Percentiles rank a stretch among this genome's conserved stretches.
These are phyloP conservation scores for Octopus sinensis DNA, from an alignment of 1,140 invertebrate species.

Conservation along the genomic window DNA sequence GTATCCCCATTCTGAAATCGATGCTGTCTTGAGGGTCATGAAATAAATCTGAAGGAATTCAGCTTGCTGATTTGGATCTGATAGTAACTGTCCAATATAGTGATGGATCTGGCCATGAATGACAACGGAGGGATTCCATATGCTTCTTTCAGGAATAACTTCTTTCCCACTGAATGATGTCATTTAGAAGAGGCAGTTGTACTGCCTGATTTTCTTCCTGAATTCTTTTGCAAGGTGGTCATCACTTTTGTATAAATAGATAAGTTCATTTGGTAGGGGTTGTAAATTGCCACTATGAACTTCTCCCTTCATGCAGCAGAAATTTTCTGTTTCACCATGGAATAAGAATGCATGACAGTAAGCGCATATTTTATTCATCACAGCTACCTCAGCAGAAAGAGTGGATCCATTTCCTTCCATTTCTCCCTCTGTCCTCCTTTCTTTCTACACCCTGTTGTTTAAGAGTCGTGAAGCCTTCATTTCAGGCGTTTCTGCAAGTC, in stretches of 20 bases:
- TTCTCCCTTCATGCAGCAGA: background rate
- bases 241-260: background rate
- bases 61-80: background rate
- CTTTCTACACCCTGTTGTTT: too few relatives aligned
- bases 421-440: too few relatives aligned
- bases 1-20: background rate
- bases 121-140: constrained; percentile 1
- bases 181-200: constrained; percentile 7
- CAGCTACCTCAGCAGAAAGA: background rate
- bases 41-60: constrained; percentile 5
- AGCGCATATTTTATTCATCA: background rate
- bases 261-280: background rate
- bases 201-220: constrained; percentile 4
- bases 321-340: background rate
- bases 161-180: background rate
- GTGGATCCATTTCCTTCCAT: too few relatives aligned
- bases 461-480: too few relatives aligned
- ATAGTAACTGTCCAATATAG: background rate
- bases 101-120: constrained; percentile 4
- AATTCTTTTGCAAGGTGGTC: background rate
- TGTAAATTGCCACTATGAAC: background rate
- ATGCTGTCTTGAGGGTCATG: constrained; percentile 7
- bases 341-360: background rate
- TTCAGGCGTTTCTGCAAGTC: too few relatives aligned
- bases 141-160: background rate